Conservation (phyloP, 2,113 vertebrate species). For the Sarotherodon lohbergeri region DNA sequence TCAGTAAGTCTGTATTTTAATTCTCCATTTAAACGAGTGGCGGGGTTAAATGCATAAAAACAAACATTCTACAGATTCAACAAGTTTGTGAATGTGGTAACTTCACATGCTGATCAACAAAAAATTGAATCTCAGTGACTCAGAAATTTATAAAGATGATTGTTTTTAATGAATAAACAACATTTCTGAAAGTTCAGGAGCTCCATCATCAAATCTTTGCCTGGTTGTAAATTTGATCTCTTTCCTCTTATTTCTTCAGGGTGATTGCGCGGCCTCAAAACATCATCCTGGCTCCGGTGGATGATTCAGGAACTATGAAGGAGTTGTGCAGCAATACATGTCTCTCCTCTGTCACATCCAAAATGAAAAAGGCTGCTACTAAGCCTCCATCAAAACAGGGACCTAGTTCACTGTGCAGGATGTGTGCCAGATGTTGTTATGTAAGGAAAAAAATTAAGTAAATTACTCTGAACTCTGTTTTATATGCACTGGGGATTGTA, state of each 20-base stretch:
- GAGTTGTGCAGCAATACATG: slow-evolving; percentile 35
- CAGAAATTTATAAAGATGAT: background rate
- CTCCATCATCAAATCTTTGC: accelerated
- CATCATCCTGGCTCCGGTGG: slow-evolving; percentile 38
- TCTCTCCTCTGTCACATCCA: slow-evolving; percentile 12
- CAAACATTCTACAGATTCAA: background rate
- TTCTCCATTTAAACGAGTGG: background rate
- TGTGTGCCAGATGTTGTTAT: background rate
- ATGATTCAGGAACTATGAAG: slow-evolving; percentile 3
- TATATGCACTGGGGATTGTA: accelerated
- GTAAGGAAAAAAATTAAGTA: background rate
- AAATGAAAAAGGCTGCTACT: background rate
- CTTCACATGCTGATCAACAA: background rate
- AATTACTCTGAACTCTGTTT: background rate
- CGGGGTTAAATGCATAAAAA: background rate
- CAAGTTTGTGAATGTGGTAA: accelerated
- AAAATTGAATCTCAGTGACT: background rate
- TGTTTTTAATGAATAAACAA: background rate
- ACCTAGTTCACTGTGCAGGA: background rate
- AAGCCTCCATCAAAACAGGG: background rate
- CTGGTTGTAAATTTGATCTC: accelerated
- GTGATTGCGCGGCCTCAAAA: slow-evolving; percentile 4
- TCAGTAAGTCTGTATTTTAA: slow-evolving; percentile 14
- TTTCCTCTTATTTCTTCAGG: background rate
- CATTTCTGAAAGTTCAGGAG: background rate